Percentiles rank a stretch among this genome's conserved stretches.
Evolutionary conservation across 1,140 invertebrate species (phyloP).

Genomic region (Littorina saxatilis): DNA sequence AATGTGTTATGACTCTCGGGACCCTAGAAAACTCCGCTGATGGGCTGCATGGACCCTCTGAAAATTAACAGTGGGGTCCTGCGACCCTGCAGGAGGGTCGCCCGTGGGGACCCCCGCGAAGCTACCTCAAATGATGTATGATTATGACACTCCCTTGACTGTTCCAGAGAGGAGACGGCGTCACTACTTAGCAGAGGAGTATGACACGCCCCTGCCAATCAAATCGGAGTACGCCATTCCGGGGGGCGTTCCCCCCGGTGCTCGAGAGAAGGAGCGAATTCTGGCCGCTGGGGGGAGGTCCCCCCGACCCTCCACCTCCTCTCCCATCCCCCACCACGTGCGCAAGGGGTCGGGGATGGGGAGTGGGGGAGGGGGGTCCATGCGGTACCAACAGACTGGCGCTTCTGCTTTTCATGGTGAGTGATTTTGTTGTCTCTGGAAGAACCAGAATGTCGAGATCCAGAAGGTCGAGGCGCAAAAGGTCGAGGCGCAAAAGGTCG

Average conservation of each 20-base stretch:
- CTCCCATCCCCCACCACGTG: constrained; percentile 7
- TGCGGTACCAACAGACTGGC: constrained; percentile 24
- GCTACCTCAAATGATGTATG: too few species aligned
- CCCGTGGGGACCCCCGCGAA: too few species aligned
- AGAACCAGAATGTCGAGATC: too few species aligned
- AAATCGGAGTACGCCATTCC: constrained; percentile 30
- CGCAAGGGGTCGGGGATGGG: background rate
- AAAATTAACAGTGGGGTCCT: too few species aligned
- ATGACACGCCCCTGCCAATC: constrained; percentile 31
- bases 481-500: too few species aligned
- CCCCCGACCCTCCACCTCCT: constrained; percentile 32
- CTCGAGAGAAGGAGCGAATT: constrained; percentile 27
- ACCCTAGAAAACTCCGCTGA: too few species aligned
- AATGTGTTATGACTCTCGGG: too few species aligned
- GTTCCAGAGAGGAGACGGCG: constrained; percentile 18
- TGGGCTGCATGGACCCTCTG: too few species aligned
- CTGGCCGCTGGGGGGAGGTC: background rate
- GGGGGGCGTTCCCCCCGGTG: background rate
- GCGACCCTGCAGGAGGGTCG: too few species aligned
- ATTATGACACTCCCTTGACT: too few species aligned
- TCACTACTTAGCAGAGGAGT: constrained; percentile 33
- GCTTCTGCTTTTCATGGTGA: background rate
- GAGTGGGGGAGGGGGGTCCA: background rate
- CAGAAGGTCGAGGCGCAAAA: too few species aligned
- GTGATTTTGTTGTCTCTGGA: too few species aligned